Evolutionary conservation across 2,113 vertebrate species (phyloP), one percentile per base, ranked within the genome.

Genomic region (Xiphias gladius): DNA sequence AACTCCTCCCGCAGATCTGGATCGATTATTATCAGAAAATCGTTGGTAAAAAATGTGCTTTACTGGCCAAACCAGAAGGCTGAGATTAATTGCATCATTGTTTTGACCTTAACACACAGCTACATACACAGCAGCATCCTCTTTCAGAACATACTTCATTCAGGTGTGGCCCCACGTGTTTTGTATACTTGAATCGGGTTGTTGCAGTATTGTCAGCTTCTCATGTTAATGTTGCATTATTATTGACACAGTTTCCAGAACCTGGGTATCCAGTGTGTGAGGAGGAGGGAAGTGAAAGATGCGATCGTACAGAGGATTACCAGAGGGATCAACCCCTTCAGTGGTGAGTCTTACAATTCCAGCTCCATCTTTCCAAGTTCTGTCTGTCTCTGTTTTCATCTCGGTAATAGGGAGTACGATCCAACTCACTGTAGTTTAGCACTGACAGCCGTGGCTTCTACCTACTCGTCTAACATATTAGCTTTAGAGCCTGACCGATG

Each of bases 221-320:
- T 85, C 39, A 78, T 35, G 0, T 4, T 9, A 4, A 37, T 48
- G 19, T 39, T 73, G 1, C 71, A 0, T 57, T 57, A 0, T 78
- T 48, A 5, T 37, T 73, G 43, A 73, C 37, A 20, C 79, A 99
- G 98, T 80, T 99, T 99, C 93, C 98, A 99, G 95, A 99, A 99
- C 88, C 92, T 99, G 94, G 98, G 98, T 2, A 99, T 99, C 94
- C 98, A 99, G 82, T 99, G 98, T 90, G 97, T 99, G 83, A 96
- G 97, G 91, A 98, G 98, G 93, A 97, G 96, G 90, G 98, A 99
- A 85, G 96, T 99, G 79, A 98, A 96, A 88, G 98, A 99, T 50
- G 97, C 98, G 0, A 96, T 99, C 89, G 58, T 96, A 85, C 95
- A 96, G 93, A 95, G 98, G 88, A 96, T 98, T 75, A 91, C 87